Base-by-base conservation (phyloP, 2,888 invertebrate genomes). In the Tetanocera ferruginea region DNA sequence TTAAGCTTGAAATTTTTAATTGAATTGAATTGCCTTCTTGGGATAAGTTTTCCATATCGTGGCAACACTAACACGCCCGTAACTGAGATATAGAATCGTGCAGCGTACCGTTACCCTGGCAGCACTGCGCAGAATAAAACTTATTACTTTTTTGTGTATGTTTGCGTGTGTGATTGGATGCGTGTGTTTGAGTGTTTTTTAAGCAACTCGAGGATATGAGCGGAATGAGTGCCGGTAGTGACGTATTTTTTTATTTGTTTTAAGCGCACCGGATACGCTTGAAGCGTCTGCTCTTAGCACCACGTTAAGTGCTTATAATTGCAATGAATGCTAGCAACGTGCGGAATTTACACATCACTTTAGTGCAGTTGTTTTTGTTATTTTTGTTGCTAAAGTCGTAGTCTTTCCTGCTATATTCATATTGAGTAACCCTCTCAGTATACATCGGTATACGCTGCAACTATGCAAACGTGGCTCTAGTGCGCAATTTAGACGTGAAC, bases 21-120 rank as follows among this genome's bases (percentile, higher is more conserved):
- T 81, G 81, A 81, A 81, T 81, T 81, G 74, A 78, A 81, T 79
- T 81, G 71, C 73, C 79, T 70, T 55, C 78, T 77, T 76, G 74
- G 73, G 79, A 60, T 71, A 72, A 78, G 79, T 66, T 66, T 17
- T 66, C 19, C 37, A 37, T 37, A n/a, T n/a, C 34, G 37, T 25
- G 66, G n/a, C 25, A 5, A 37, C 66, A 6, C 66, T 43, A 34
- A 5, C 11, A 5, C 19, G 37, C 4, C 66, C 37, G 43, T 25
- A 25, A 25, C 60, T 25, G 28, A 60, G 19, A 6, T 25, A 60
- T 8, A 28, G 19, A 23, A 25, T 11, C 57, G 57, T 17, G 17
- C 31, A 28, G 14, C 25, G 62, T 62, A 28, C 8, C 37, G 37
- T 37, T 37, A 8, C 8, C 37, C 37, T 57, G 23, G 25, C 23